These are phyloP conservation scores for Malurus cyaneus DNA, from an alignment of 2,113 vertebrate genomes.

Conservation along the genomic window DNA sequence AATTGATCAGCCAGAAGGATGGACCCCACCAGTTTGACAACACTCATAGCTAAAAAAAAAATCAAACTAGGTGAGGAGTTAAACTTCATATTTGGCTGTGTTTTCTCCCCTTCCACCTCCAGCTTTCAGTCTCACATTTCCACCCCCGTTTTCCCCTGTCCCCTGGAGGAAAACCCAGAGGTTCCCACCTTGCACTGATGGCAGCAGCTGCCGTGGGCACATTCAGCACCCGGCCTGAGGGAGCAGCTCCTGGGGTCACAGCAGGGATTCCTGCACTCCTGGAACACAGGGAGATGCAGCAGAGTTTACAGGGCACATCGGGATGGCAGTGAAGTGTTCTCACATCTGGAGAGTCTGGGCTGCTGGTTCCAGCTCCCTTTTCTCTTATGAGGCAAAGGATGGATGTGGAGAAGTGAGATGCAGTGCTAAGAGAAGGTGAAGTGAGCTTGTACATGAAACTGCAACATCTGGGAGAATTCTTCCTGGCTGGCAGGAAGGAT, in stretches of 20 bases:
- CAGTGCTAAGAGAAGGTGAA: neutral
- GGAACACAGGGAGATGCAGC: neutral
- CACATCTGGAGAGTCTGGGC: neutral
- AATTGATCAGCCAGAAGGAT: neutral
- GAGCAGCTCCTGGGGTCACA: constrained; percentile 93
- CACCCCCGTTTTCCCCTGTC: neutral
- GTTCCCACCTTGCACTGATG: constrained; percentile 87
- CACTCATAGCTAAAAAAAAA: neutral
- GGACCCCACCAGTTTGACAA: neutral
- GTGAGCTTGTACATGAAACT: neutral
- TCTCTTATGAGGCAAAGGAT: neutral
- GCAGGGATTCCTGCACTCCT: constrained; percentile 94
- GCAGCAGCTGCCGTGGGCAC: constrained; percentile 94
- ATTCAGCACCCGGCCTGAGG: constrained; percentile 85
- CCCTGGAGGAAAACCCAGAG: neutral
- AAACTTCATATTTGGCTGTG: neutral
- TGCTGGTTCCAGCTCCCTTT: neutral
- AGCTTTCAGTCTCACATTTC: neutral
- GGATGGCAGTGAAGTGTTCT: neutral
- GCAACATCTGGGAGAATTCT: neutral
- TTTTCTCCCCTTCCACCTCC: neutral
- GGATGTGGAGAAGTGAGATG: neutral
- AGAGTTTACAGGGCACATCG: neutral
- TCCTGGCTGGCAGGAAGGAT: neutral
- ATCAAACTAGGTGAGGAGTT: neutral